Base-by-base conservation (phyloP, 1,140 invertebrate species). In the Lordiphosa clarofinis region DNA sequence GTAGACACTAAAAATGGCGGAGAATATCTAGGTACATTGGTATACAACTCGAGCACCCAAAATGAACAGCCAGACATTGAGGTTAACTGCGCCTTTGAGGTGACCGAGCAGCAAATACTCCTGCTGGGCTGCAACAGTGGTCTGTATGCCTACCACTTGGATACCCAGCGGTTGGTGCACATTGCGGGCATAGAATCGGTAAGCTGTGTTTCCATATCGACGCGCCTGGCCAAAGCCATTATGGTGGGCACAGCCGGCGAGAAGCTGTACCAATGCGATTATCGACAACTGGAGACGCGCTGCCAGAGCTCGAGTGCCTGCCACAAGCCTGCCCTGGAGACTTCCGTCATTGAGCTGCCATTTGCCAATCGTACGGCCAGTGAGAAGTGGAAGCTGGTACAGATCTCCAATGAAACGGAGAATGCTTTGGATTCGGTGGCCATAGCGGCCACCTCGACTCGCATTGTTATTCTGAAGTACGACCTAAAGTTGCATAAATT, bases 191-290 rank as follows among this genome's bases (percentile, higher is more conserved):
- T 94, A 12, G 91, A 90, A 44, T 90, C 90, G 39, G 91, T 95
- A 2, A 92, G 93, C 56, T 92, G 93, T 63, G 91, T 95, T 33
- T 90, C 91, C 1, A 75, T 93, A 9, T 90, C 94, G 36, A 74
- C 89, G 8, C 89, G 91, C 2, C 72, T 94, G 10, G 91, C 91
- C 38, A 81, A 92, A 15, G 92, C 92, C n/a, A 84, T 95, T 21
- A 91, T 94, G 89, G 93, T 94, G 62, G 92, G 91, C 24, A 92
- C 93, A 1, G 90, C 91, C 55, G 92, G 92, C n/a, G 90, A 93
- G 35, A 89, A 91, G 28, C 84, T 95, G 1, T 91, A 94, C 8
- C 90, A 90, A 12, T 92, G 93, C 66, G 92, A 94, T 73, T 90
- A 93, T 35, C 90, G 92, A 13, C 90, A 93, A 68, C 70, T 95